Percentiles rank a stretch among this genome's conserved stretches.
Conservation (phyloP, 1,140 invertebrate species). For the Cydia splendana region DNA sequence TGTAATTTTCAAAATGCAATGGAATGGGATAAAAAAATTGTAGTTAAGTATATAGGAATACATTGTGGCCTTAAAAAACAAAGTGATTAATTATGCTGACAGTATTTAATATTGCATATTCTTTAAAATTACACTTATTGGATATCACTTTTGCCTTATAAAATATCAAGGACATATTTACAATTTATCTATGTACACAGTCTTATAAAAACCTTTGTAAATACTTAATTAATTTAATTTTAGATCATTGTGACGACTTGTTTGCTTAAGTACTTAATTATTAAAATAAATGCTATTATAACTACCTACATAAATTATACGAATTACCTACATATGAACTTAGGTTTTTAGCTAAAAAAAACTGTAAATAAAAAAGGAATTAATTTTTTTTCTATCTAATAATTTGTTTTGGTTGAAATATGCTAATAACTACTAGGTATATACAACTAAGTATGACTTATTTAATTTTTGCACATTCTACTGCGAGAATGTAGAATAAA, state of each 20-base stretch:
- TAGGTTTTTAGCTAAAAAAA: background rate
- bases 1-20: no score
- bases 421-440: background rate
- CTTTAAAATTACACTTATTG: background rate
- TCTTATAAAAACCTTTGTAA: slow-evolving; percentile 63
- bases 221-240: slow-evolving; percentile 42
- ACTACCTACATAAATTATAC: background rate
- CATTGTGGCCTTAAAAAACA: slow-evolving; percentile 4
- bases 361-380: background rate
- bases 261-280: slow-evolving; percentile 48
- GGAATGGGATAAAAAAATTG: background rate
- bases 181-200: slow-evolving; percentile 61
- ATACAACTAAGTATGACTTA: background rate
- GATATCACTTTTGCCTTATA: slow-evolving; percentile 3
- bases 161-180: slow-evolving; percentile 46
- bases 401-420: background rate
- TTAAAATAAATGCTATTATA: slow-evolving; percentile 15
- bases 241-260: slow-evolving; percentile 65
- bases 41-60: background rate
- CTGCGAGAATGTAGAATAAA: slow-evolving; percentile 7
- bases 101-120: slow-evolving; percentile 7
- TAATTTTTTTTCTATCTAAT: no score
- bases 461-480: slow-evolving; percentile 1
- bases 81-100: background rate
- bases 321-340: background rate